These are phyloP conservation scores for Pleuronectes platessa DNA, from an alignment of 2,113 vertebrate genomes.

Conservation along the genomic window DNA sequence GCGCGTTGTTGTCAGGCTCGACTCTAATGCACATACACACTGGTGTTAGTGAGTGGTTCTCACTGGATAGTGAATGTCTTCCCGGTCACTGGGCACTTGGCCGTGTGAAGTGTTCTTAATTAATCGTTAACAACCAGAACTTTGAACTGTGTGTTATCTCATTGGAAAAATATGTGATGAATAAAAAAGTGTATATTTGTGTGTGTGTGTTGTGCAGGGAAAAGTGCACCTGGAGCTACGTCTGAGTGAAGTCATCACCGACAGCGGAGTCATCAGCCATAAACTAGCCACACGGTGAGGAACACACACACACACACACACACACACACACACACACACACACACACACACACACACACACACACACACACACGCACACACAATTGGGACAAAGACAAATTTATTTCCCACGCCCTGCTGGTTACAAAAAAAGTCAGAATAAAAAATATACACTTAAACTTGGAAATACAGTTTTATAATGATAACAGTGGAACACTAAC, in stretches of 20 bases:
- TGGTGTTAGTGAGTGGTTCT: too few species aligned
- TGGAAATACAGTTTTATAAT: not conserved
- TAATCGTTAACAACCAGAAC: not conserved
- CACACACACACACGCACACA: conserved; percentile 9
- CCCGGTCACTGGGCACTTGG: too few species aligned
- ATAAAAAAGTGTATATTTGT: not conserved
- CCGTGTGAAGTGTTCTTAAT: too few species aligned
- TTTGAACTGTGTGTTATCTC: not conserved
- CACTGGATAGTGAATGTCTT: too few species aligned
- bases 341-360: conserved; percentile 4
- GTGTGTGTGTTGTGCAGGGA: conserved; percentile 84
- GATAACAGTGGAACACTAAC: not conserved
- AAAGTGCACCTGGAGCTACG: conserved; percentile 97
- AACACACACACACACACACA: not conserved
- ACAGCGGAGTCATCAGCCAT: conserved; percentile 92
- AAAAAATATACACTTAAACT: not conserved
- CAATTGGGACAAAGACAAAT: not conserved
- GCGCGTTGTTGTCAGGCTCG: too few species aligned
- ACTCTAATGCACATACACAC: too few species aligned
- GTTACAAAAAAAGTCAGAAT: not conserved
- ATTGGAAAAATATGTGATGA: not conserved
- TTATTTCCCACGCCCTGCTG: not conserved
- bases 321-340: conserved; percentile 23
- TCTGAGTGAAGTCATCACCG: conserved; percentile 97
- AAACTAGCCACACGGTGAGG: conserved; percentile 95